phyloP scores from a whole-genome alignment of 1,140 invertebrate genomes.

The Lepidurus apus region DNA sequence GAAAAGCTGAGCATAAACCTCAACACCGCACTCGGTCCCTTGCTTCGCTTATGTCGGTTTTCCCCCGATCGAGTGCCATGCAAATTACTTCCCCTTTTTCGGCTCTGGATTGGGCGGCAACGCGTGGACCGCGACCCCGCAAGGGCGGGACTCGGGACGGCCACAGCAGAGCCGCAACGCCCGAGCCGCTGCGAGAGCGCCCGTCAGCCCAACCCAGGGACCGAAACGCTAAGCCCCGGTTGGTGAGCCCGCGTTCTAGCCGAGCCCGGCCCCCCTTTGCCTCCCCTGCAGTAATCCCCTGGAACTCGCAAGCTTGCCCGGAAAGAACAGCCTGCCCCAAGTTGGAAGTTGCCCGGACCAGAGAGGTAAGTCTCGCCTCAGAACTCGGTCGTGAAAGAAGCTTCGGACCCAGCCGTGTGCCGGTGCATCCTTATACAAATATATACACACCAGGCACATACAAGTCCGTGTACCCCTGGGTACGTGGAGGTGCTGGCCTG shows the following conservation, averaged over 20 bases:
- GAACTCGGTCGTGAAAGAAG: constrained; percentile 21
- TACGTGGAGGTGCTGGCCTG: not conserved
- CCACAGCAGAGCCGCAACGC: not conserved
- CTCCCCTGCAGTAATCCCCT: not conserved
- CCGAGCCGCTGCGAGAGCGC: not conserved
- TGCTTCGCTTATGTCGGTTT: not conserved
- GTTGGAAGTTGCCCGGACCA: not conserved
- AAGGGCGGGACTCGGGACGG: not conserved
- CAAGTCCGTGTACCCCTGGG: not conserved
- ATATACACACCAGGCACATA: no score
- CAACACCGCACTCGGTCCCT: not conserved
- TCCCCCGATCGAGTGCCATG: constrained; percentile 7
- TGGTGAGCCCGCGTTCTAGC: not conserved
- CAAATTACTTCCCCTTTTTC: constrained; percentile 8
- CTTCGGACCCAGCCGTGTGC: not conserved
- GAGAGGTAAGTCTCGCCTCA: constrained; percentile 17
- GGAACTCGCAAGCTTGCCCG: not conserved
- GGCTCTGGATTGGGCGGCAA: constrained; percentile 20
- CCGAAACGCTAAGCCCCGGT: not conserved
- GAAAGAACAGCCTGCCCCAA: not conserved
- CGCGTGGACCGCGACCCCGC: not conserved
- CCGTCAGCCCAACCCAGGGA: not conserved
- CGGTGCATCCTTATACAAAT: not conserved
- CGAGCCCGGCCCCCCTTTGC: not conserved
- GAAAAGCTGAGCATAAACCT: not conserved